Conservation (phyloP, 2,797 vertebrate species). For the Pipistrellus nathusii region DNA sequence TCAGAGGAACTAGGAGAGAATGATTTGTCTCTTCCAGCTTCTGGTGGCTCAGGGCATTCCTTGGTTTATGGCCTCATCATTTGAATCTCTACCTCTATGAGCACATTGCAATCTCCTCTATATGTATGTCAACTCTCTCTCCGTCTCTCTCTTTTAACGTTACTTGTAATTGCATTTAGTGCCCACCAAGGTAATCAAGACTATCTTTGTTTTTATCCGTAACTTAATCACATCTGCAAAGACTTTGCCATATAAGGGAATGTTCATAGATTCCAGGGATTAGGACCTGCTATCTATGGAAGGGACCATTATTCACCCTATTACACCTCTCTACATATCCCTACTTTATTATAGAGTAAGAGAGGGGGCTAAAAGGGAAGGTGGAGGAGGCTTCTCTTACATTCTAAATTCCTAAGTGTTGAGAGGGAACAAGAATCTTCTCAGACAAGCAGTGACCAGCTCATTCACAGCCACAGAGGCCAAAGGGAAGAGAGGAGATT, state of each 20-base stretch:
- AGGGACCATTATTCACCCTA: not conserved
- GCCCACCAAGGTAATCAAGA: not conserved
- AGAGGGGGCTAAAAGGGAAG: not conserved
- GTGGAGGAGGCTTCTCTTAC: not conserved
- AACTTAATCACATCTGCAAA: constrained; percentile 13
- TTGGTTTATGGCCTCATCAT: not conserved
- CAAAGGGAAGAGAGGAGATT: not conserved
- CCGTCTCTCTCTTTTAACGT: not conserved
- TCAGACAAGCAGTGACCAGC: not conserved
- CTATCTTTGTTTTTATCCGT: not conserved
- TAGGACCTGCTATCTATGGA: not conserved
- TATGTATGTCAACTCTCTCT: not conserved
- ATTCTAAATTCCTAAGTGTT: not conserved
- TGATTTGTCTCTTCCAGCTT: not conserved
- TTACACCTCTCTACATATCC: not conserved
- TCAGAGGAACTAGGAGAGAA: not conserved
- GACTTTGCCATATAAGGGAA: not conserved
- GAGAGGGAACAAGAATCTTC: not conserved
- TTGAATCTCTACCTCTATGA: not conserved
- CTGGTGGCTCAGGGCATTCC: not conserved
- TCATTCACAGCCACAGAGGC: not conserved
- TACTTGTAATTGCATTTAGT: not conserved
- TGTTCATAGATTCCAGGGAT: not conserved
- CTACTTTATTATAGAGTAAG: not conserved
- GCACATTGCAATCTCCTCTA: not conserved